Evolutionary conservation across 2,888 invertebrate species (phyloP).

Genomic region (Serripes groenlandicus): DNA sequence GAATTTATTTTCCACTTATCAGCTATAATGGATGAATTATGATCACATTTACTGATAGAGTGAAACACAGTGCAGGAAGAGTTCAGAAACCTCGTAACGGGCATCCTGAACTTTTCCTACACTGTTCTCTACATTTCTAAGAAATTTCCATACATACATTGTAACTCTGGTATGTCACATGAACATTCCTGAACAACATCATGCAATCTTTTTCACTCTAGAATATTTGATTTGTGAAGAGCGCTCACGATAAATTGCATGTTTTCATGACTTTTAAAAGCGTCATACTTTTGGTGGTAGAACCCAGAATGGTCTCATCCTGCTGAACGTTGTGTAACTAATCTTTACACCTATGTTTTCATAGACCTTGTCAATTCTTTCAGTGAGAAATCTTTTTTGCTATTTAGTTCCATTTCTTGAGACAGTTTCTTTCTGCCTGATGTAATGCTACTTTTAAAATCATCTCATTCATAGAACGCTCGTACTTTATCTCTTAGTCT

Average conservation of each 20-base stretch:
- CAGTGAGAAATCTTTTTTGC: slow-evolving; percentile 33
- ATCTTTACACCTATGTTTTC: slow-evolving; percentile 26
- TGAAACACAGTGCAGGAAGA: too few relatives aligned
- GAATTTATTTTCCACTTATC: too few relatives aligned
- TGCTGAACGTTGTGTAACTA: slow-evolving; percentile 48
- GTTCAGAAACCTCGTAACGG: too few relatives aligned
- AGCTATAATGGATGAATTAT: too few relatives aligned
- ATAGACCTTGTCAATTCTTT: slow-evolving; percentile 36
- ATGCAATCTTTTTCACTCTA: not conserved
- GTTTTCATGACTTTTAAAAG: slow-evolving; percentile 53
- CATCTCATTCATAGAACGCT: slow-evolving; percentile 4
- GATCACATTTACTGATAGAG: too few relatives aligned
- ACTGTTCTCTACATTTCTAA: too few relatives aligned
- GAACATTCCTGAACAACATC: not conserved
- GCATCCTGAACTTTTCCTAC: too few relatives aligned
- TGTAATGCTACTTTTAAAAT: slow-evolving; percentile 1
- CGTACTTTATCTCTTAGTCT: not conserved
- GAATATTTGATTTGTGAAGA: slow-evolving; percentile 4
- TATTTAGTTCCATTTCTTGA: slow-evolving; percentile 31
- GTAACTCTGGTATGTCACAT: not conserved
- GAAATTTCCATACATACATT: slow-evolving; percentile 10
- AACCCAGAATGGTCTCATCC: slow-evolving; percentile 56
- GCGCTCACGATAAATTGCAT: slow-evolving; percentile 37
- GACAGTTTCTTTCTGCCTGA: slow-evolving; percentile 38
- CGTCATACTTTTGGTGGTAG: slow-evolving; percentile 32